These are phyloP conservation scores for Gambusia holbrooki DNA, from an alignment of 2,113 vertebrate species.

Conservation along the genomic window DNA sequence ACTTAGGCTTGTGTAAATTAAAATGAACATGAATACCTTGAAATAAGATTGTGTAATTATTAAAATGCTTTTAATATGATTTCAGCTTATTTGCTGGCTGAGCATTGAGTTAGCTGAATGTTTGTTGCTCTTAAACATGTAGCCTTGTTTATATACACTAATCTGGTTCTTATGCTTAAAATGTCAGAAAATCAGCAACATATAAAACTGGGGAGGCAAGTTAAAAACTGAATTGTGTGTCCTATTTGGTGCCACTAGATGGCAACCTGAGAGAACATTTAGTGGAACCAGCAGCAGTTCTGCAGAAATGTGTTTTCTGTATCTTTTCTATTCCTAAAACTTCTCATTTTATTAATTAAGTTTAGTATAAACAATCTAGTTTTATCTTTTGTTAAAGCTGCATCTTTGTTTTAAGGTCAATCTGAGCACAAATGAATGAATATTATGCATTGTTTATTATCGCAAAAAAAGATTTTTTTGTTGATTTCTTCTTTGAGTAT, in stretches of 20 bases:
- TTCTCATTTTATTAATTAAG: neutral
- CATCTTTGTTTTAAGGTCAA: neutral
- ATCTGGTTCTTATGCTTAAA: conserved; percentile 7
- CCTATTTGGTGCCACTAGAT: conserved; percentile 58
- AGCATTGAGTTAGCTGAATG: too few species aligned
- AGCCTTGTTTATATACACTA: neutral
- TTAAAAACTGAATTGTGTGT: neutral
- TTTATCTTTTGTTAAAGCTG: conserved; percentile 4
- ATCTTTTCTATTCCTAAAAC: conserved; percentile 20
- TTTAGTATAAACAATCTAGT: conserved; percentile 12
- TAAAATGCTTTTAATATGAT: neutral
- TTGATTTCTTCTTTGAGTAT: neutral
- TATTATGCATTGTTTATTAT: neutral
- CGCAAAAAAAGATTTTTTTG: too few species aligned
- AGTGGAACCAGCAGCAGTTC: neutral
- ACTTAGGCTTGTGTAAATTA: conserved; percentile 5
- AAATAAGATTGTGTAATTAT: neutral
- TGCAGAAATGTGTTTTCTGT: conserved; percentile 1
- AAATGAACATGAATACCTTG: neutral
- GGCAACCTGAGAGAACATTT: conserved; percentile 64
- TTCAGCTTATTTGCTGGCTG: neutral
- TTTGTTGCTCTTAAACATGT: neutral
- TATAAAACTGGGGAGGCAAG: too few species aligned
- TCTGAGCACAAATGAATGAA: neutral
- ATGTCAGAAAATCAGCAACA: neutral